These are phyloP conservation scores for Acanthoscelides obtectus DNA, from an alignment of 2,888 invertebrate genomes.

Conservation along the genomic window DNA sequence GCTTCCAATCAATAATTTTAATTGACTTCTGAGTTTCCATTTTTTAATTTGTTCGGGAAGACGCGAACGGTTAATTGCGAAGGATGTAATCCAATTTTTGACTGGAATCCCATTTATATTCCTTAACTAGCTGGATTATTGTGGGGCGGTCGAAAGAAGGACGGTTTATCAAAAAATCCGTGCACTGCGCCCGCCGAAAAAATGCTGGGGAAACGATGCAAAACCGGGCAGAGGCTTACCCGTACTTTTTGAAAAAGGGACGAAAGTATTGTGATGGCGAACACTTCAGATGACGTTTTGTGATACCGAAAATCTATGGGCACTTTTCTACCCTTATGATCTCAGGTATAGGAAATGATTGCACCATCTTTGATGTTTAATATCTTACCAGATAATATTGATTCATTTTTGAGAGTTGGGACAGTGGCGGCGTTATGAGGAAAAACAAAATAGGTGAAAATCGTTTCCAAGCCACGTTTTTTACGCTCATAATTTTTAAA, in stretches of 20 bases:
- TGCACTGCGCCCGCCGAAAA: conserved; percentile 15
- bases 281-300: too few species aligned
- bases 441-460: too few species aligned
- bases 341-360: too few species aligned
- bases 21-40: conserved; percentile 6
- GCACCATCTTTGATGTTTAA: too few species aligned
- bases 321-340: too few species aligned
- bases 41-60: conserved; percentile 16
- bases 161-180: conserved; percentile 37
- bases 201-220: conserved; percentile 4
- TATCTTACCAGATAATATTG: too few species aligned
- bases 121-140: conserved; percentile 30
- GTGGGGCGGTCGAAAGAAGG: conserved; percentile 20
- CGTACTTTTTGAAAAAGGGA: neutral
- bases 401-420: too few species aligned
- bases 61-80: conserved; percentile 20
- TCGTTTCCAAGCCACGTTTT: too few species aligned
- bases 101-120: conserved; percentile 30
- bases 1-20: neutral
- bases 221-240: neutral
- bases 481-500: too few species aligned
- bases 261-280: too few species aligned
- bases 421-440: too few species aligned
- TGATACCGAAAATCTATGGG: too few species aligned
- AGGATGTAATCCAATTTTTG: conserved; percentile 24